phyloP scores from a whole-genome alignment of 1,140 invertebrate genomes.

The Listronotus oregonensis region DNA sequence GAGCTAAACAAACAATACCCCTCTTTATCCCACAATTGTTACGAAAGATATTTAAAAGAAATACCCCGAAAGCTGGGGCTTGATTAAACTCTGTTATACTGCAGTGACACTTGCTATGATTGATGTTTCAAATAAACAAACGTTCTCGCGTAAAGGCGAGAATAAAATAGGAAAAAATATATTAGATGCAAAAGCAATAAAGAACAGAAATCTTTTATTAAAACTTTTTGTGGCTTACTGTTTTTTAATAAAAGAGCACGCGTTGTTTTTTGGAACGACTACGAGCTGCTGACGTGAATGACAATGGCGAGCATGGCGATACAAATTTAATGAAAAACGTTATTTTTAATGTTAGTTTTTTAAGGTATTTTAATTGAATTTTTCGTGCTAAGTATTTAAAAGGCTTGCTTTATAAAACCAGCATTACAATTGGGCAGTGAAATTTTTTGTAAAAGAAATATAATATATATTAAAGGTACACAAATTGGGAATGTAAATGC shows the following conservation, averaged over 20 bases:
- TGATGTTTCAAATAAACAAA: slow-evolving; percentile 51
- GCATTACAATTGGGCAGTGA: no score
- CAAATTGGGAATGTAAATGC: no score
- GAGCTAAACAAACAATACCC: slow-evolving; percentile 27
- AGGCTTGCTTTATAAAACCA: no score
- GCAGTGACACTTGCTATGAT: slow-evolving; percentile 46
- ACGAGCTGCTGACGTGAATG: slow-evolving; percentile 4
- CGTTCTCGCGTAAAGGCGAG: slow-evolving; percentile 35
- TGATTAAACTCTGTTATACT: slow-evolving; percentile 49
- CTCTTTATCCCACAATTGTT: slow-evolving; percentile 17
- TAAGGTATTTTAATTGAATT: no score
- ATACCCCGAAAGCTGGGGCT: slow-evolving; percentile 31
- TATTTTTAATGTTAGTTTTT: no score
- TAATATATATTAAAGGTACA: no score
- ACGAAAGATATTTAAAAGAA: slow-evolving; percentile 38
- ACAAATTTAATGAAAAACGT: slow-evolving; percentile 16
- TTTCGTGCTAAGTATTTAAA: no score
- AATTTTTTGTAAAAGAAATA: no score
- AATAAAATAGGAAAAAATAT: slow-evolving; percentile 45
- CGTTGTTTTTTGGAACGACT: slow-evolving; percentile 1
- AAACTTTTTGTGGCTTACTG: slow-evolving; percentile 48
- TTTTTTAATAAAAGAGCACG: slow-evolving; percentile 48
- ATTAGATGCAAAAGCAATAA: slow-evolving; percentile 49
- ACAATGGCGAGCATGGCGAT: slow-evolving; percentile 11
- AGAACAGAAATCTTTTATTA: slow-evolving; percentile 49